Evolutionary conservation across 2,888 invertebrate species (phyloP), one percentile per base, ranked within the genome.

Genomic region (Mythimna lalbum): DNA sequence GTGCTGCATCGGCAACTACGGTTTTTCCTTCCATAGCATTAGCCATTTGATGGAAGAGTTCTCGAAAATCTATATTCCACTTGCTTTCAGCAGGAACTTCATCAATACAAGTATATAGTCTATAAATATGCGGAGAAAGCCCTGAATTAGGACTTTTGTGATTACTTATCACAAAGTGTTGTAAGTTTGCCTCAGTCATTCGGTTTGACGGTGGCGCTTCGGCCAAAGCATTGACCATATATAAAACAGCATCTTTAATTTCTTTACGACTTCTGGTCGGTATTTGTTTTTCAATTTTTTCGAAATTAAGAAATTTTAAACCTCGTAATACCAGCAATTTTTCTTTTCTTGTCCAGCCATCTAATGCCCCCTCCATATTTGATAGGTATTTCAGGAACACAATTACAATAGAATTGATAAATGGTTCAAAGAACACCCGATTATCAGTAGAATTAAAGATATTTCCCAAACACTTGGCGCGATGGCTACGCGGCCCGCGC

Each of bases 21-120:
- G 64, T 64, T 64, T 14, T 63, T 2, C 67, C 67, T 67, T 63
- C 67, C 9, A 63, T 43, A 17, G 67, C 67, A 53, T 67, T 67
- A 63, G 64, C 67, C 23, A 64, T 64, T 19, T 67, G 64, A 21
- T 43, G 9, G n/a, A 43, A 67, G 5, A 67, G 39, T 31, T 64
- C 65, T 39, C 12, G 27, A 27, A 67, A 9, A 3, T 67, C 36
- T 4, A 67, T 31, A 39, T 67, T 63, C 63, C 50, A 52, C 36
- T 21, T 12, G 39, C 39, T 10, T 12, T 50, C 19, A n/a, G 47
- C n/a, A 2, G 47, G 47, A 19, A 49, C 7, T 9, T 49, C n/a
- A 2, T 49, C 19, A 49, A 49, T 43, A 6, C 43, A 17, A 43
- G 17, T 43, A 6, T 17, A 43, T 43, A 43, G 6, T 19, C 43